A percentile compares a stretch with the other conserved stretches of the same genome.
Evolutionary conservation across 2,888 invertebrate species (phyloP).

Genomic region (Polyommatus icarus): DNA sequence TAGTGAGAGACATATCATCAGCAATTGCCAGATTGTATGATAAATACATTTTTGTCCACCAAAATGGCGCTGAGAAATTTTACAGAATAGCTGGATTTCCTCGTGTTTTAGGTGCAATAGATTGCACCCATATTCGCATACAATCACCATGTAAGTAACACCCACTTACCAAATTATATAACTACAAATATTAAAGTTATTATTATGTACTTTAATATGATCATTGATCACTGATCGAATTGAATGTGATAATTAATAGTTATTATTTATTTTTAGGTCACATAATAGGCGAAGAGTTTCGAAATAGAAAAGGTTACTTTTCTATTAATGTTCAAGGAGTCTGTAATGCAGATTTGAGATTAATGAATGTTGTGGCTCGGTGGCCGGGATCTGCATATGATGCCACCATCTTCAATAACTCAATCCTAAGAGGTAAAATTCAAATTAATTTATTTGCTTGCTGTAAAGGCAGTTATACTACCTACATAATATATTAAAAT

Average conservation of each 20-base stretch:
- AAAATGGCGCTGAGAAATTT: slow-evolving; percentile 18
- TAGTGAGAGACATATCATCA: no score
- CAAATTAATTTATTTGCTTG: no score
- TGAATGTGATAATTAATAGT: not conserved
- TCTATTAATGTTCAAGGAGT: slow-evolving; percentile 39
- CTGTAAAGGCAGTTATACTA: no score
- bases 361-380: slow-evolving; percentile 40
- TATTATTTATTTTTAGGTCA: slow-evolving; percentile 30
- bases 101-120: slow-evolving; percentile 25
- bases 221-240: no score
- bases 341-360: slow-evolving; percentile 37
- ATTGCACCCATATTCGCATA: slow-evolving; percentile 14
- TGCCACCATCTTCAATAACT: slow-evolving; percentile 34
- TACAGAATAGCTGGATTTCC: slow-evolving; percentile 24
- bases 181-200: no score
- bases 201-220: not conserved
- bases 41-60: slow-evolving; percentile 24
- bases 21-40: slow-evolving; percentile 24
- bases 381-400: no score
- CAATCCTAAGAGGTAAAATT: slow-evolving; percentile 38
- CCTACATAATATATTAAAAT: no score
- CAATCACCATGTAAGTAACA: slow-evolving; percentile 12
- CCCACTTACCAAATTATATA: not conserved
- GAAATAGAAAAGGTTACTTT: slow-evolving; percentile 36
- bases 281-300: slow-evolving; percentile 34